Evolutionary conservation across 2,113 vertebrate species (phyloP), one percentile per base, ranked within the genome.

Genomic region (Neoarius graeffei): DNA sequence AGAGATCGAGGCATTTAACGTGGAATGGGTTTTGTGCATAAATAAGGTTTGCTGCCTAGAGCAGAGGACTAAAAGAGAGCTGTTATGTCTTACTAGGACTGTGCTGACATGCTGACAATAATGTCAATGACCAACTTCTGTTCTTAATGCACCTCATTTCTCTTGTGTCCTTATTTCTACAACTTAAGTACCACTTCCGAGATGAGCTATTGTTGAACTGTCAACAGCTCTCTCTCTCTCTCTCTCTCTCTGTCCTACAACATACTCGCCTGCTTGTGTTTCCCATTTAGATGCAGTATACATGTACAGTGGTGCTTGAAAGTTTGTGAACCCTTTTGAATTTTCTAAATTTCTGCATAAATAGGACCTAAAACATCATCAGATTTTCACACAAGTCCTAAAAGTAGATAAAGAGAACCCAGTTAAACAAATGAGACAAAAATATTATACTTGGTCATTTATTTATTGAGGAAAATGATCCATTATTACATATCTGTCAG

Each of bases 41-140:
- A 48, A n/a, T 52, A 35, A 80, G 85, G 57, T 50, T 30, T 77
- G 77, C 8, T 17, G 23, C 57, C 50, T n/a, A 50, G 19, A 50
- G 17, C 3, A 62, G 85, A 80, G 13, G 57, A 10, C 59, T 76
- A 79, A 62, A 23, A 69, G 27, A 57, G 54, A 56, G 27, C 25
- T 35, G 59, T 30, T 59, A 35, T 60, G 48, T 64, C 59, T 54
- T 85, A 27, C n/a, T 52, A 64, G 73, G 25, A 86, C 59, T 79
- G 73, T 66, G 42, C 25, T 6, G 73, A 27, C 85, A 59, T 85
- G 74, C 59, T 86, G 76, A 66, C 76, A 67, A 20, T 80, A 66
- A 67, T 86, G 85, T 81, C 76, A 56, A 81, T 81, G 81, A 5
- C 48, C 60, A 67, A 54, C n/a, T 17, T 80, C 76, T 86, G 48